A percentile compares a stretch with the other conserved stretches of the same genome.
Conservation (phyloP, 1,140 invertebrate genomes). For the Phymorhynchus buccinoides region DNA sequence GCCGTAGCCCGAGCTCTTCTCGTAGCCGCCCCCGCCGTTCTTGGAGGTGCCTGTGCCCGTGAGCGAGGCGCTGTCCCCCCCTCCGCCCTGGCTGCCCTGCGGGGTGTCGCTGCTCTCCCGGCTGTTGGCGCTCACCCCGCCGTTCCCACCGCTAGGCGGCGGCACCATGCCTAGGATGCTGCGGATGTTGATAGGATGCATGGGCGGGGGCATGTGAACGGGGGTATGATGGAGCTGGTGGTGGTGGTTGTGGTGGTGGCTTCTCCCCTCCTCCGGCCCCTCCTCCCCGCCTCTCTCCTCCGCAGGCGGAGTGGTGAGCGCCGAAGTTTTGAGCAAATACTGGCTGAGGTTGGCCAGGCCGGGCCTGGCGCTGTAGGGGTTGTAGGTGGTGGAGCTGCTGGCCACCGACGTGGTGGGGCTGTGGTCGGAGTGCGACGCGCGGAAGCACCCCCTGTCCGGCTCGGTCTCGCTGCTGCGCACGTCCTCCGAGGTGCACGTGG, state of each 20-base stretch:
- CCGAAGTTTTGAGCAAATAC: constrained; percentile 55
- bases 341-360: constrained; percentile 62
- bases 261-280: background rate
- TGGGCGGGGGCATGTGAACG: constrained; percentile 66
- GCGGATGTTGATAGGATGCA: constrained; percentile 65
- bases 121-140: background rate
- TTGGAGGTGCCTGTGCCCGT: constrained; percentile 62
- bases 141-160: background rate
- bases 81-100: constrained; percentile 60
- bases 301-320: background rate
- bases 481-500: constrained; percentile 63
- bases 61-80: constrained; percentile 52
- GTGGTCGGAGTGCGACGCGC: constrained; percentile 57
- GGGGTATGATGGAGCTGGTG: constrained; percentile 47
- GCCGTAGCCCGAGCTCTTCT: constrained; percentile 70
- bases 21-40: constrained; percentile 53
- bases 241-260: background rate
- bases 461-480: constrained; percentile 66
- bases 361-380: constrained; percentile 53
- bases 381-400: constrained; percentile 53
- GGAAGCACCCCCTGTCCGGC: constrained; percentile 53
- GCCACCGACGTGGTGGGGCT: constrained; percentile 64
- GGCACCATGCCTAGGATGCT: constrained; percentile 62
- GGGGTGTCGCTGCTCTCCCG: constrained; percentile 62
- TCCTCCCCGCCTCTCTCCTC: constrained; percentile 8